Evolutionary conservation across 2,797 vertebrate genomes (phyloP).

Genomic region (Phrynocephalus guinanensis): DNA sequence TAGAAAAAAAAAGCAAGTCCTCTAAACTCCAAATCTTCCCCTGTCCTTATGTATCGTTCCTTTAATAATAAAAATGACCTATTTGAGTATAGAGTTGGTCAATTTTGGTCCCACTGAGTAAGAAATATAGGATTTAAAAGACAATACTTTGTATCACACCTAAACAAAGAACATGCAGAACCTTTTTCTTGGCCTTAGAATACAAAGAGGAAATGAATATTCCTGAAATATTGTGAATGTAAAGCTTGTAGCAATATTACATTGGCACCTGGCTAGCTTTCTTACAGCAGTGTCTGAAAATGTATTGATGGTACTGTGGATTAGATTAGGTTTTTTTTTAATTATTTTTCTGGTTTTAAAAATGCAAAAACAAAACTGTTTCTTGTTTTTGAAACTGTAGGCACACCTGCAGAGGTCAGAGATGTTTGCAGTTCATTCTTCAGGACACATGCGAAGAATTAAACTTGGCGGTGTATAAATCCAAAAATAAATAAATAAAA

Average conservation of each 20-base stretch:
- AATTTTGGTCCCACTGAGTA: neutral
- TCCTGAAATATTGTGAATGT: neutral
- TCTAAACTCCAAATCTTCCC: neutral
- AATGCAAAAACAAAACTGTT: neutral
- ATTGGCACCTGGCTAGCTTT: slow-evolving; percentile 18
- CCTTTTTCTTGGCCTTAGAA: neutral
- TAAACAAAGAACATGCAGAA: neutral
- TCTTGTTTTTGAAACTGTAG: slow-evolving; percentile 21
- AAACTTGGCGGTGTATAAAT: too few species aligned
- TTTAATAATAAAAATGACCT: neutral
- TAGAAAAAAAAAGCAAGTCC: neutral
- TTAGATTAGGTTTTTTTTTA: neutral
- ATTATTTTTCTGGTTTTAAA: slow-evolving; percentile 6
- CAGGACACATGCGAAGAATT: neutral
- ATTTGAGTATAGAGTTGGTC: neutral
- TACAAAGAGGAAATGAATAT: neutral
- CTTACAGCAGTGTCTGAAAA: neutral
- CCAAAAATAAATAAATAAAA: neutral
- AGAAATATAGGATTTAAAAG: neutral
- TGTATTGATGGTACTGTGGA: neutral
- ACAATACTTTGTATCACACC: neutral
- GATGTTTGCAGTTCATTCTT: slow-evolving; percentile 33
- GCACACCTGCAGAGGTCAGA: slow-evolving; percentile 7
- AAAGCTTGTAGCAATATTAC: slow-evolving; percentile 34
- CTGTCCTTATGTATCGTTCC: neutral